Conservation (phyloP, 2,888 invertebrate genomes). For the Chaetoderma sp. region DNA sequence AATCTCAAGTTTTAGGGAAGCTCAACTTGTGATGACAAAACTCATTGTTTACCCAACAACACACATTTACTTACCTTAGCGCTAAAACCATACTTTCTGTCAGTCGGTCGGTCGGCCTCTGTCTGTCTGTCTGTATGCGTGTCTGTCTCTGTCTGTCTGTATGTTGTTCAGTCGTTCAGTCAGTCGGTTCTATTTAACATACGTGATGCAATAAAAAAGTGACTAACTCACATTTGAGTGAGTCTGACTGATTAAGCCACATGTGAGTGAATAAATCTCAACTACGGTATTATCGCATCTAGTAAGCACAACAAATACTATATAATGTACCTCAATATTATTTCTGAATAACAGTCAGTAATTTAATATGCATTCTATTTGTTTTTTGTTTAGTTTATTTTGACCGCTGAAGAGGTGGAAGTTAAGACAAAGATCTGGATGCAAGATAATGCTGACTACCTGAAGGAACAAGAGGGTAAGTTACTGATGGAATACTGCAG, state of each 20-base stretch:
- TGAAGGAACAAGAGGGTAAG: slow-evolving; percentile 81
- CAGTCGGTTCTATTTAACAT: too few species aligned
- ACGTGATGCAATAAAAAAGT: background rate
- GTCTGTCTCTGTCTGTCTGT: too few species aligned
- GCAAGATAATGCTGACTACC: slow-evolving; percentile 86
- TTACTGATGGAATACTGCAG: background rate
- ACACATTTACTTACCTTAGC: too few species aligned
- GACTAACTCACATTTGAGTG: background rate
- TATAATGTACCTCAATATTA: background rate
- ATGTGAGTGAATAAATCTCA: background rate
- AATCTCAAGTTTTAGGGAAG: too few species aligned
- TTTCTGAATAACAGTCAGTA: background rate
- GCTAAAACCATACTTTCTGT: too few species aligned
- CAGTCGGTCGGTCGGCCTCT: too few species aligned
- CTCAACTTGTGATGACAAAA: too few species aligned
- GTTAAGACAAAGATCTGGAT: slow-evolving; percentile 90
- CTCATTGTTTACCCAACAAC: too few species aligned
- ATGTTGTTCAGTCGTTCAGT: too few species aligned
- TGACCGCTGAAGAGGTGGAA: slow-evolving; percentile 83
- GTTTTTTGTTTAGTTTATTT: slow-evolving; percentile 75
- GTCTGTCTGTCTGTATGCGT: too few species aligned
- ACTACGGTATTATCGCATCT: too few species aligned
- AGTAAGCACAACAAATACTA: too few species aligned
- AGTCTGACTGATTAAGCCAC: background rate
- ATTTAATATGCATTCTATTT: background rate